Base-by-base conservation (phyloP, 2,797 vertebrate species). In the Margarornis squamiger region DNA sequence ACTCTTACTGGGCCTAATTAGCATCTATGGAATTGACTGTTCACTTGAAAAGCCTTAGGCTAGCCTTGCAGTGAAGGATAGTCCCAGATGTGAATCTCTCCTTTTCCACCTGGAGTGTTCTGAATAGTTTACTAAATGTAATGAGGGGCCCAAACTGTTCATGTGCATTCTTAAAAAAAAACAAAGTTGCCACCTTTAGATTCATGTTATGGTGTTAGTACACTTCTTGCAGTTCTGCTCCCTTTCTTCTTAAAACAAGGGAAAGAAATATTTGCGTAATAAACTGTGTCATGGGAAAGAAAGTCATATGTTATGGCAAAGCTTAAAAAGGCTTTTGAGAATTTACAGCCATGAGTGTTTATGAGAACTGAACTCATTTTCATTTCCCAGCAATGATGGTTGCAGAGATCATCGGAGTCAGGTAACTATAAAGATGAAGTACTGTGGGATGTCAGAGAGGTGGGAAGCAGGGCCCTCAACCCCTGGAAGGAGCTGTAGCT, bases 311-410 rank as follows among this genome's bases (percentile, higher is more conserved):
- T 62, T 88, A 51, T 36, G 39, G 51, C 43, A 68, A 39, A 85
- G 81, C 81, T 93, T 87, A 32, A 59, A 61, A 79, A 81, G 66
- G 30, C n/a, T 72, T 92, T 83, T 85, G 77, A 81, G 58, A 74
- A 87, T 90, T 94, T 94, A 36, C 43, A 75, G 30, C 58, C 8
- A 0, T 17, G 68, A 51, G 7, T 34, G 23, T 86, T 86, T 36
- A 26, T 76, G 74, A 79, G 79, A 70, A 34, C 63, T 38, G 74
- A 84, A 67, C 48, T 52, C 3, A 12, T 22, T 76, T 76, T 84
- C 2, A 10, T 88, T 94, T 86, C 62, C 71, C 63, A 73, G 74
- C 48, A 48, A 1, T 52, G 36, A 58, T 38, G 18, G 54, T 62
- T 34, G 59, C 66, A 59, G 67, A 43, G 39, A 12, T 62, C 19